These are phyloP conservation scores for Orientallactaga sibirica DNA, from an alignment of 2,797 vertebrate genomes.

Conservation along the genomic window DNA sequence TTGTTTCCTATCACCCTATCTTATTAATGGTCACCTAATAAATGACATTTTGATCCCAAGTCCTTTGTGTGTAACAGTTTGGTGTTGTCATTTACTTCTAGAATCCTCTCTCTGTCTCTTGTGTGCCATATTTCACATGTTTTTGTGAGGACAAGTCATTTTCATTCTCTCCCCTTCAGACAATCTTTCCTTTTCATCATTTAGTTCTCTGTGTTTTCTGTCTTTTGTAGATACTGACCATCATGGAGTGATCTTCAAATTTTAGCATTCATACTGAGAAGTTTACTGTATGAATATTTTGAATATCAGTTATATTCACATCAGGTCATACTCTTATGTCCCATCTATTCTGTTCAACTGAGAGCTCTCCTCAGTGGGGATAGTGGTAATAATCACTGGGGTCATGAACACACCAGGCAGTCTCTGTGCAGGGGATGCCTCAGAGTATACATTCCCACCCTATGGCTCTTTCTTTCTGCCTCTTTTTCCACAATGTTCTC, in stretches of 20 bases:
- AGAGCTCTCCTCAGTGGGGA: too few relatives aligned
- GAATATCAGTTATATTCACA: too few relatives aligned
- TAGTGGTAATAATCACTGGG: too few relatives aligned
- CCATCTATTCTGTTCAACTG: too few relatives aligned
- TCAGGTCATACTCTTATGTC: too few relatives aligned
- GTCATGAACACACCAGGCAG: too few relatives aligned
- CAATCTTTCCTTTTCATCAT: neutral
- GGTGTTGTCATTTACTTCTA: neutral
- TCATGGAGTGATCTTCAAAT: neutral
- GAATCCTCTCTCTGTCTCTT: neutral
- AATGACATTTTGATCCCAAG: neutral
- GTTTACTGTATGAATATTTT: too few relatives aligned
- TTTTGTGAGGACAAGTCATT: neutral
- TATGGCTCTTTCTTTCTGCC: too few relatives aligned
- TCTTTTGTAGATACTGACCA: neutral
- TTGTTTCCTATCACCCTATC: neutral
- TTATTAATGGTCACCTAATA: neutral
- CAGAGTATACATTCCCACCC: too few relatives aligned
- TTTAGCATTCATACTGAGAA: neutral
- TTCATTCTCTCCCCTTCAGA: neutral
- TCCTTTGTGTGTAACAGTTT: neutral
- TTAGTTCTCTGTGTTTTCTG: neutral
- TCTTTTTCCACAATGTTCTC: too few relatives aligned
- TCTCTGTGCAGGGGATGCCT: too few relatives aligned
- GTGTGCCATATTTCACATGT: neutral